phyloP scores from a whole-genome alignment of 2,888 invertebrate genomes.

The Anthophora plumipes region DNA sequence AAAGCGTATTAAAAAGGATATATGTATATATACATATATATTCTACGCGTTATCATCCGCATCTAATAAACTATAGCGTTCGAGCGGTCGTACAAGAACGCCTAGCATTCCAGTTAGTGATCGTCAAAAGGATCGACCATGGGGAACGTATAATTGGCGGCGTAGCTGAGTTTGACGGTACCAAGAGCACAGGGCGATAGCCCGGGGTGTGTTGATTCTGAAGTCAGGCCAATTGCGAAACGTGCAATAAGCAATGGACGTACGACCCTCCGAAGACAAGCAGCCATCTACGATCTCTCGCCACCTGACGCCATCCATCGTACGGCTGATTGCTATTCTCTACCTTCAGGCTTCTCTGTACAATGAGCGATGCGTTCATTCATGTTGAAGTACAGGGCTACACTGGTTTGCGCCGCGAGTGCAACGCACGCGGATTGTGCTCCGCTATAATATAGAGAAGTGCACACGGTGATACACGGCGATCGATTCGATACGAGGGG shows the following conservation, averaged over 20 bases:
- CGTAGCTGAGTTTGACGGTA: slow-evolving; percentile 45
- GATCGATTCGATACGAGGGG: slow-evolving; percentile 16
- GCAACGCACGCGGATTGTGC: slow-evolving; percentile 14
- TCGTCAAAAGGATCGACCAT: slow-evolving; percentile 13
- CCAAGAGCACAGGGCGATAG: slow-evolving; percentile 42
- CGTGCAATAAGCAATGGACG: slow-evolving; percentile 60
- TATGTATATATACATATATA: too few relatives aligned
- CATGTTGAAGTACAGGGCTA: slow-evolving; percentile 66
- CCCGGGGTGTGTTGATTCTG: slow-evolving; percentile 61
- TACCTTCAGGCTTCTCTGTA: slow-evolving; percentile 60
- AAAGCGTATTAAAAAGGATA: too few relatives aligned
- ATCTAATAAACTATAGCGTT: neutral
- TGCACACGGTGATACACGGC: slow-evolving; percentile 23
- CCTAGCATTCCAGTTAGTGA: slow-evolving; percentile 12
- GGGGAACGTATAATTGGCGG: slow-evolving; percentile 47
- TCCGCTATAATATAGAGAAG: slow-evolving; percentile 47
- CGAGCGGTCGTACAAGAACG: neutral
- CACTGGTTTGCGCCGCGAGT: slow-evolving; percentile 16
- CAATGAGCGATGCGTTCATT: slow-evolving; percentile 76
- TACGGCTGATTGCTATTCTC: slow-evolving; percentile 74
- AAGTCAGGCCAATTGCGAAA: slow-evolving; percentile 65
- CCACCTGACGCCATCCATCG: slow-evolving; percentile 79
- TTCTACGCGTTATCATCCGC: neutral
- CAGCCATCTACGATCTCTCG: slow-evolving; percentile 69
- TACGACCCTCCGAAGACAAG: slow-evolving; percentile 59